phyloP scores from a whole-genome alignment of 2,888 invertebrate species.

The Zhengitettix transpicula region DNA sequence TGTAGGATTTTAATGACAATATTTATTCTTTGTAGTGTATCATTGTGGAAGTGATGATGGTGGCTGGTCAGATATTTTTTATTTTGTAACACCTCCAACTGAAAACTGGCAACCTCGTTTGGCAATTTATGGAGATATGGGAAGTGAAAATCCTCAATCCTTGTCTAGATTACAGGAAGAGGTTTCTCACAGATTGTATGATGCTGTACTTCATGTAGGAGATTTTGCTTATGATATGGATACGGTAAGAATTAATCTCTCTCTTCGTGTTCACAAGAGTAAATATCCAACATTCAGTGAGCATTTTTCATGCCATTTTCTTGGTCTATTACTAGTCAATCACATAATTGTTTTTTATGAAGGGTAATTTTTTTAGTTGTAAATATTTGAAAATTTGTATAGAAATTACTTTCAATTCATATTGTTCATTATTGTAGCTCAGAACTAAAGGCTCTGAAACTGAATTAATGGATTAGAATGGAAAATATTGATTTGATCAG shows the following conservation, averaged over 20 bases:
- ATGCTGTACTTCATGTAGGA: slow-evolving; percentile 32
- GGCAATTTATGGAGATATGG: slow-evolving; percentile 35
- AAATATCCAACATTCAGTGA: too few relatives aligned
- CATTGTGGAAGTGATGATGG: slow-evolving; percentile 20
- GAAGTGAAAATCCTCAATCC: slow-evolving; percentile 31
- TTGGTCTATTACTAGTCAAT: too few relatives aligned
- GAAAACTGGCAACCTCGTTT: slow-evolving; percentile 24
- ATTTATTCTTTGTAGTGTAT: slow-evolving; percentile 15
- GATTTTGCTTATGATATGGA: slow-evolving; percentile 34
- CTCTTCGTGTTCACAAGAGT: neutral
- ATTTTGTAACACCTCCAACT: slow-evolving; percentile 23
- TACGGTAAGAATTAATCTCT: slow-evolving; percentile 16
- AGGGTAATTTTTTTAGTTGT: too few relatives aligned
- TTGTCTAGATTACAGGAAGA: slow-evolving; percentile 30
- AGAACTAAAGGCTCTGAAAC: too few relatives aligned
- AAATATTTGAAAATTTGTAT: too few relatives aligned
- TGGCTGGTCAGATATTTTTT: slow-evolving; percentile 28
- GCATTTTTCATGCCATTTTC: too few relatives aligned
- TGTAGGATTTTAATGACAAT: too few relatives aligned
- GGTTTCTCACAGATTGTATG: slow-evolving; percentile 26
- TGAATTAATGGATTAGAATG: too few relatives aligned
- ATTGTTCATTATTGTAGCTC: too few relatives aligned
- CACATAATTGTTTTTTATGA: too few relatives aligned
- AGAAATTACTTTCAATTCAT: too few relatives aligned
- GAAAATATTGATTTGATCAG: too few relatives aligned